Conservation (phyloP, 2,888 invertebrate genomes). For the Eupithecia tripunctaria region DNA sequence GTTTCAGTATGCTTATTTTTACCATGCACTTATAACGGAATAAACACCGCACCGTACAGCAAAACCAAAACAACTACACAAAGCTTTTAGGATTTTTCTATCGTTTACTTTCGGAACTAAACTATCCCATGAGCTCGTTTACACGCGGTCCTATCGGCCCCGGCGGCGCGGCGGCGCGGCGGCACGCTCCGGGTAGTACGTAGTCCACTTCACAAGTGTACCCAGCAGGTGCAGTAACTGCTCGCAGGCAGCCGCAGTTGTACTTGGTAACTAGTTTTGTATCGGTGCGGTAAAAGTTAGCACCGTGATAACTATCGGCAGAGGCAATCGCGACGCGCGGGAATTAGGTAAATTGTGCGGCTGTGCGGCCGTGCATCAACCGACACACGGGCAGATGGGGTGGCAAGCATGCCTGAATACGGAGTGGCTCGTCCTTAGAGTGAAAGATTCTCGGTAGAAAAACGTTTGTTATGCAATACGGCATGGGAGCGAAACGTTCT, state of each 20-base stretch:
- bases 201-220: neutral
- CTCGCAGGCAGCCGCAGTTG: neutral
- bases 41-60: neutral
- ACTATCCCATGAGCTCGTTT: neutral
- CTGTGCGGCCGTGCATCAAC: conserved; percentile 22
- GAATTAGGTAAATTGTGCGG: conserved; percentile 43
- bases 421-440: too few species aligned
- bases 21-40: neutral
- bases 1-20: neutral
- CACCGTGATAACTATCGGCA: conserved; percentile 33
- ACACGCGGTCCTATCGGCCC: neutral
- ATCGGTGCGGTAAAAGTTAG: conserved; percentile 28
- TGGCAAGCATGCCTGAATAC: too few species aligned
- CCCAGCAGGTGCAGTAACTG: neutral
- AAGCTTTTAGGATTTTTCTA: neutral
- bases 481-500: too few species aligned
- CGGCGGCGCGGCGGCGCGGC: too few species aligned
- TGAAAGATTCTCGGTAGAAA: too few species aligned
- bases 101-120: neutral
- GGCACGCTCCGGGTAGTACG: neutral
- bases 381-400: neutral
- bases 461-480: too few species aligned
- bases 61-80: neutral
- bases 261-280: conserved; percentile 23
- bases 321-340: conserved; percentile 26